Percentiles rank a stretch among this genome's conserved stretches.
Evolutionary conservation across 2,113 vertebrate species (phyloP).

Genomic region (Odontophorus gujanensis): DNA sequence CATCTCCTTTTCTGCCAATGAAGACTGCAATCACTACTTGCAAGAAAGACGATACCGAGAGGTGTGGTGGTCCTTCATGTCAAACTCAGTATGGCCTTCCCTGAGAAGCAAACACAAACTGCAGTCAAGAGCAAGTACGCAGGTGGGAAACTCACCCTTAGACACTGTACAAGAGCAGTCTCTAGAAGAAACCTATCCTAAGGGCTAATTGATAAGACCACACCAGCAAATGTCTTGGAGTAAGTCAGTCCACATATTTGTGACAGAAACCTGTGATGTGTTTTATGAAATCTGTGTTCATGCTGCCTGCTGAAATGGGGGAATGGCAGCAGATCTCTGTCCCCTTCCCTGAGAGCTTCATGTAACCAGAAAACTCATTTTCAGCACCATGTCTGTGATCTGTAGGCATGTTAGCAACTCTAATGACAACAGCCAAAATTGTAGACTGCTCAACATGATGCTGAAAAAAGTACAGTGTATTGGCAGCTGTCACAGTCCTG

Average conservation of each 20-base stretch:
- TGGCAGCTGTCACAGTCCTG: not conserved
- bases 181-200: not conserved
- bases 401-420: not conserved
- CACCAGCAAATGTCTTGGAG: not conserved
- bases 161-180: not conserved
- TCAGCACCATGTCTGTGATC: not conserved
- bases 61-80: constrained; percentile 89
- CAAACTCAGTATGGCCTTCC: constrained; percentile 94
- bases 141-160: not conserved
- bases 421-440: not conserved
- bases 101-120: constrained; percentile 74
- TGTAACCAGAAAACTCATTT: not conserved
- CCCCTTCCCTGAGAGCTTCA: not conserved
- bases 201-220: not conserved
- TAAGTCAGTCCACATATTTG: not conserved
- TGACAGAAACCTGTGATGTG: not conserved
- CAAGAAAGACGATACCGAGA: constrained; percentile 81
- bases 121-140: not conserved
- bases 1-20: not conserved
- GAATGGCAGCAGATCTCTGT: not conserved
- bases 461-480: not conserved
- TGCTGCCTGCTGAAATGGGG: not conserved
- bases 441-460: not conserved
- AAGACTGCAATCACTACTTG: constrained; percentile 35
- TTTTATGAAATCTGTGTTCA: not conserved